Conservation (phyloP, 2,797 vertebrate species). For the Neomorphus geoffroyi region DNA sequence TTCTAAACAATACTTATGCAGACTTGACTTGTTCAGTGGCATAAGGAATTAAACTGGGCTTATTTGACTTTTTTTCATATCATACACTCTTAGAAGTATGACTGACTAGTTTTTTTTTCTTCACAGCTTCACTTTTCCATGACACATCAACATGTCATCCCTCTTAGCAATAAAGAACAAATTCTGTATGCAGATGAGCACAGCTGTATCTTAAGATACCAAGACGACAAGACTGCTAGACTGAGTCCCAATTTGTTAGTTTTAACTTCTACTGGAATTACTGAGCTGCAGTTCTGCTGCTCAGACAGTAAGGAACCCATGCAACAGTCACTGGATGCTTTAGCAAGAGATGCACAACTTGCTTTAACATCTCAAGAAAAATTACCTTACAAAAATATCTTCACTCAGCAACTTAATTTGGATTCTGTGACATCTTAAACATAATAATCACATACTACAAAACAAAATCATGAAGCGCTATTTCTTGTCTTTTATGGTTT, state of each 20-base stretch:
- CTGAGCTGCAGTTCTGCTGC: neutral
- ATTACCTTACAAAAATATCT: neutral
- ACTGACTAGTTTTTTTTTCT: neutral
- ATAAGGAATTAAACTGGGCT: neutral
- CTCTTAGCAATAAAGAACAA: neutral
- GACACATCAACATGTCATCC: neutral
- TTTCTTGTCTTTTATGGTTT: neutral
- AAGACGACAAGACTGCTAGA: neutral
- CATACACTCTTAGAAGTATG: neutral
- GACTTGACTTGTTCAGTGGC: neutral
- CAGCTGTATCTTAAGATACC: neutral
- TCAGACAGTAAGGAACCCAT: neutral
- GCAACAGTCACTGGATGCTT: neutral
- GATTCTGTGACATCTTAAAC: too few species aligned
- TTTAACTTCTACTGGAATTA: neutral
- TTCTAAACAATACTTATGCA: neutral
- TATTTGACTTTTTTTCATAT: neutral
- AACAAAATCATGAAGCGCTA: neutral
- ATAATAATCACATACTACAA: too few species aligned
- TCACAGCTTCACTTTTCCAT: neutral
- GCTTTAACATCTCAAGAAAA: neutral
- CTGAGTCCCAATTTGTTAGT: neutral
- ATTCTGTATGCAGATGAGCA: neutral
- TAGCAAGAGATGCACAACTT: neutral
- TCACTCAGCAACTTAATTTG: neutral